A percentile compares a stretch with the other conserved stretches of the same genome.
These are phyloP conservation scores for Enteromius anoplus DNA, from an alignment of 2,797 vertebrate species.

Conservation along the genomic window DNA sequence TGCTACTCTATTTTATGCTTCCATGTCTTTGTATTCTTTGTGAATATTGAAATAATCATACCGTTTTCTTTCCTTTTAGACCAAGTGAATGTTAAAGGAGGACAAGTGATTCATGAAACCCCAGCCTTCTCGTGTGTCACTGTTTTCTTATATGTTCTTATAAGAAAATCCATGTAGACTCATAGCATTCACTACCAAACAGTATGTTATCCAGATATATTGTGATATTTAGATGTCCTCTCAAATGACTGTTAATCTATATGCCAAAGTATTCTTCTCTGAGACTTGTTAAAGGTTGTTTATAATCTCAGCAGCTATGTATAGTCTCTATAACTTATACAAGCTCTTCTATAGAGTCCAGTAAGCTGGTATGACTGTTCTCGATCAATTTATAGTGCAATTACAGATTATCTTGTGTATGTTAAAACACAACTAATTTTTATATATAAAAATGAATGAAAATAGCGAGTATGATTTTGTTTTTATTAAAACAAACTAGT, in stretches of 20 bases:
- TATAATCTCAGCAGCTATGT: slow-evolving; percentile 59
- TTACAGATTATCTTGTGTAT: slow-evolving; percentile 56
- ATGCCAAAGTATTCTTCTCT: slow-evolving; percentile 79
- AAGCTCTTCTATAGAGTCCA: slow-evolving; percentile 62
- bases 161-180: slow-evolving; percentile 55
- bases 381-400: slow-evolving; percentile 55
- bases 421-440: slow-evolving; percentile 59
- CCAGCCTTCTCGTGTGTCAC: slow-evolving; percentile 54
- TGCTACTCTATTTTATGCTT: neutral
- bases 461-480: slow-evolving; percentile 27
- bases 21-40: neutral
- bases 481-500: slow-evolving; percentile 17
- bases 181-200: slow-evolving; percentile 58
- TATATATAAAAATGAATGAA: slow-evolving; percentile 58
- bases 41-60: neutral
- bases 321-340: slow-evolving; percentile 55
- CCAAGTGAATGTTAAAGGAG: slow-evolving; percentile 49
- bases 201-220: slow-evolving; percentile 62
- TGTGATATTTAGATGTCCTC: slow-evolving; percentile 72
- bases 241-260: slow-evolving; percentile 73
- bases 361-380: slow-evolving; percentile 62
- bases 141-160: slow-evolving; percentile 47
- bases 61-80: slow-evolving; percentile 34
- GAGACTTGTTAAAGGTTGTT: slow-evolving; percentile 62
- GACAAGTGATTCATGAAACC: slow-evolving; percentile 33